A percentile compares a stretch with the other conserved stretches of the same genome.
These are phyloP conservation scores for Pseudopodoces humilis DNA, from an alignment of 2,113 vertebrate genomes.

Conservation along the genomic window DNA sequence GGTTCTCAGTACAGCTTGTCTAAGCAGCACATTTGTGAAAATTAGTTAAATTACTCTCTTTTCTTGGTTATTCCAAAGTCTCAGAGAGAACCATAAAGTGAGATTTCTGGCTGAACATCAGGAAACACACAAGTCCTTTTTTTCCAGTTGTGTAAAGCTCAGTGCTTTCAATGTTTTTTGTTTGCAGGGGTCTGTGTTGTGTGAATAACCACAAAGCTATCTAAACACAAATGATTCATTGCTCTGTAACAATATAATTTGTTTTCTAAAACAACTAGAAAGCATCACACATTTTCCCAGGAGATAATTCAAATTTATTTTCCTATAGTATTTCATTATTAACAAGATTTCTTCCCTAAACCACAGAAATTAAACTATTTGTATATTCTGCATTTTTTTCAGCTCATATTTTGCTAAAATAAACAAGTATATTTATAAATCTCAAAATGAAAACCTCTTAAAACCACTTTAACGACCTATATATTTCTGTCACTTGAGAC, in stretches of 20 bases:
- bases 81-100: neutral
- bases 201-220: neutral
- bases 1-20: neutral
- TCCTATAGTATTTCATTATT: neutral
- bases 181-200: neutral
- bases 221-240: neutral
- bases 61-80: neutral
- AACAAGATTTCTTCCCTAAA: neutral
- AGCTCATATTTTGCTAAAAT: neutral
- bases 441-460: neutral
- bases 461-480: neutral
- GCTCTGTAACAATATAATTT: neutral
- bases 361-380: conserved; percentile 15
- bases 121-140: neutral
- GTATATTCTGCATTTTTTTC: neutral
- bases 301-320: neutral
- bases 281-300: neutral
- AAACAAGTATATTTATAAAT: neutral
- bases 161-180: neutral
- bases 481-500: neutral
- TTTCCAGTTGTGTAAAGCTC: neutral
- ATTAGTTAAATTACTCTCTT: neutral
- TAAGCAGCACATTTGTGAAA: neutral
- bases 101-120: neutral
- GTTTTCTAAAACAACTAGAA: neutral